These are phyloP conservation scores for Pipra filicauda DNA, from an alignment of 2,113 vertebrate genomes.

Conservation along the genomic window DNA sequence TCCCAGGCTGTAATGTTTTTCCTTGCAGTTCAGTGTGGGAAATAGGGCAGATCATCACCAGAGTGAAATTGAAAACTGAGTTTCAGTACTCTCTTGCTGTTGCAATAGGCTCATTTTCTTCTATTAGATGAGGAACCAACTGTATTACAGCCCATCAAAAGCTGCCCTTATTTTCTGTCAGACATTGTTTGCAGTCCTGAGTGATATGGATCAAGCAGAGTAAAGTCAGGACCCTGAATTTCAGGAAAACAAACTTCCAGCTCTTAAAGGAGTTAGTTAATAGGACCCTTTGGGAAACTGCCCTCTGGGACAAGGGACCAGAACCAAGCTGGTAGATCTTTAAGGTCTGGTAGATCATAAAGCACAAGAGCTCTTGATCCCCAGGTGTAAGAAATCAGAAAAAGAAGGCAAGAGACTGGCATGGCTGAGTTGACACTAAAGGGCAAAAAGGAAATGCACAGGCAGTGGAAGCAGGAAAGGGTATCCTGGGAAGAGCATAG, in stretches of 20 bases:
- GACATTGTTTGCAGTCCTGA: neutral
- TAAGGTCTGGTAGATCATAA: neutral
- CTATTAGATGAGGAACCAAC: neutral
- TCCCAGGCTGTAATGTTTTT: neutral
- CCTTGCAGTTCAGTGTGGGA: neutral
- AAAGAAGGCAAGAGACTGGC: neutral
- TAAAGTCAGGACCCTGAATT: neutral
- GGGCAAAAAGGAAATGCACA: neutral
- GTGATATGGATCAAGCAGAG: neutral
- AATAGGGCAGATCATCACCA: neutral
- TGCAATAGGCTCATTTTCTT: neutral
- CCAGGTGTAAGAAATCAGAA: neutral
- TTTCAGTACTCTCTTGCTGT: neutral
- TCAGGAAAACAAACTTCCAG: neutral
- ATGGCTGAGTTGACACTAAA: neutral
- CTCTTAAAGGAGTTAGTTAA: neutral
- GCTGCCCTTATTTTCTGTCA: neutral
- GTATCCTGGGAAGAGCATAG: neutral
- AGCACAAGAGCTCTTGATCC: neutral
- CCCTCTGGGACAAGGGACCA: neutral
- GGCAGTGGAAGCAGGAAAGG: neutral
- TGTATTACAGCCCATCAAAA: neutral
- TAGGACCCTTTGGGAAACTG: neutral
- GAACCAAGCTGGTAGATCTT: neutral
- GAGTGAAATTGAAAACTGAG: neutral